These are phyloP conservation scores for Adoxophyes honmai DNA, from an alignment of 1,140 invertebrate genomes.

Conservation along the genomic window DNA sequence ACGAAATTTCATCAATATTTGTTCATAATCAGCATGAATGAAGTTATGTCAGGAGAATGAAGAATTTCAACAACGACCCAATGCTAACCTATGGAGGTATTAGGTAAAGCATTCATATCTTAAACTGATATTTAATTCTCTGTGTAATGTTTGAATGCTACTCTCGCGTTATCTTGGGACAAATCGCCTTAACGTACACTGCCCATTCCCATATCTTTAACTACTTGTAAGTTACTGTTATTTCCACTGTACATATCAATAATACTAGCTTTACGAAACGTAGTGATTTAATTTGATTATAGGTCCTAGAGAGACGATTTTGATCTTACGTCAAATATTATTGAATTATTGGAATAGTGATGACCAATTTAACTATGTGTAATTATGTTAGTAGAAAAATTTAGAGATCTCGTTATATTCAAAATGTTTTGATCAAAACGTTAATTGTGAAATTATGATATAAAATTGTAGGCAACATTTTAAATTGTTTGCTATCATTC, in stretches of 20 bases:
- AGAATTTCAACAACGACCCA: too few species aligned
- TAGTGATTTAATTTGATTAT: neutral
- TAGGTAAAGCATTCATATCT: neutral
- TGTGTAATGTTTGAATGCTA: too few species aligned
- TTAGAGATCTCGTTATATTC: constrained; percentile 14
- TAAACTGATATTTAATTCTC: too few species aligned
- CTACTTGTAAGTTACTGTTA: constrained; percentile 16
- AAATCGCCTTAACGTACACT: constrained; percentile 21
- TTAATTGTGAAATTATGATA: too few species aligned
- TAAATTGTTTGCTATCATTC: too few species aligned
- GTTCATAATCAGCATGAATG: too few species aligned
- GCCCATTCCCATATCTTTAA: constrained; percentile 33
- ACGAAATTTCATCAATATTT: too few species aligned
- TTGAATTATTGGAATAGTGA: neutral
- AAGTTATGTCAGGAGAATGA: too few species aligned
- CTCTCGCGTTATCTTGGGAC: too few species aligned
- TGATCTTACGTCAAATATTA: constrained; percentile 1
- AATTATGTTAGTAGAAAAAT: constrained; percentile 2
- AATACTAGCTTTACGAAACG: constrained; percentile 17
- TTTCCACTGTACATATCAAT: constrained; percentile 34
- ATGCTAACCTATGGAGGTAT: too few species aligned
- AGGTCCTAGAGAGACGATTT: neutral
- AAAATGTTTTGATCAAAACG: neutral
- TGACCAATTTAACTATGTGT: constrained; percentile 10
- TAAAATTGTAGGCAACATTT: too few species aligned